Base-by-base conservation (phyloP, 2,888 invertebrate genomes). In the Macroteleia sp. region DNA sequence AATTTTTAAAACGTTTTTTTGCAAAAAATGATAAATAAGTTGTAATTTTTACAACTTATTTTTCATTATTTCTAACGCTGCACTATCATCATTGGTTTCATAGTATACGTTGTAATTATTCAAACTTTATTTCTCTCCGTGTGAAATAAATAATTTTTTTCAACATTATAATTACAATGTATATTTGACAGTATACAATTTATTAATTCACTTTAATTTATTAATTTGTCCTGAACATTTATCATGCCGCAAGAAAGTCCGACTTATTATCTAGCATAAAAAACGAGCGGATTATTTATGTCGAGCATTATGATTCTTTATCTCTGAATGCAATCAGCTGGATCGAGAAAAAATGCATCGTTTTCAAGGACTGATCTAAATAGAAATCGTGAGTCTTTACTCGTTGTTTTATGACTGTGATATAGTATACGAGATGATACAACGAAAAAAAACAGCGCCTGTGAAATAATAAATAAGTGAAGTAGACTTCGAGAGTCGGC, bases 271-370 rank as follows among this genome's bases (percentile, higher is more conserved):
- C 44, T 19, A 10, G 46, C 10, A 25, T 41, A 62, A 73, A 73
- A 57, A 73, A 57, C 16, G 25, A 36, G 12, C 32, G 42, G 28
- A 66, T 66, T 70, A 70, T 70, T 77, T 70, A 85, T 81, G 84
- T 77, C 73, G 70, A 70, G 80, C 79, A 79, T 69, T 74, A 81
- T 76, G 84, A 84, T 85, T 85, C 73, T 83, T 85, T 86, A 85
- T 86, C 85, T 79, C 56, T 64, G 77, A 70, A 81, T 83, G 66
- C 71, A 71, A 61, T 71, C 71, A 66, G 56, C 54, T 14, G 20
- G 61, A 34, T 32, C 22, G 28, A 19, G 12, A 62, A 69, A 62
- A 71, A 71, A 46, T 61, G 71, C 71, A 10, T n/a, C n/a, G 25
- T 52, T 77, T 57, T 62, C 77, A 71, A 77, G 71, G 77, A 57